A percentile compares a stretch with the other conserved stretches of the same genome.
Evolutionary conservation across 2,888 invertebrate species (phyloP).

Genomic region (Apodemia duryi): DNA sequence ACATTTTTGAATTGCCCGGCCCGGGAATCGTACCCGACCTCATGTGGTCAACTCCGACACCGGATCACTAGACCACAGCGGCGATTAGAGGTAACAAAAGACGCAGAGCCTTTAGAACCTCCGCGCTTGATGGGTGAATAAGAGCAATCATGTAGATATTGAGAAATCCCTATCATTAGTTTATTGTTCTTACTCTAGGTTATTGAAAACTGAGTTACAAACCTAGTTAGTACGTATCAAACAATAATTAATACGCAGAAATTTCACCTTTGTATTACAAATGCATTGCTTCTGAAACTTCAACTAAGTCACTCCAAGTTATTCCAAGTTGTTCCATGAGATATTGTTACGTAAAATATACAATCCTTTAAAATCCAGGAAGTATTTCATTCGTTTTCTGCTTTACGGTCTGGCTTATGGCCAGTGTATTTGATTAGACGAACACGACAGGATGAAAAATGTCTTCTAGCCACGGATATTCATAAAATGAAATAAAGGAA

Average conservation of each 20-base stretch:
- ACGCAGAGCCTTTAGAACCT: too few relatives aligned
- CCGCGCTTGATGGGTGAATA: too few relatives aligned
- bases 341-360: slow-evolving; percentile 27
- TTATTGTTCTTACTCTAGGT: neutral
- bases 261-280: slow-evolving; percentile 18
- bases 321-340: slow-evolving; percentile 23
- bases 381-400: slow-evolving; percentile 26
- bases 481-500: slow-evolving; percentile 1
- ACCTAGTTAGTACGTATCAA: neutral
- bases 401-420: slow-evolving; percentile 24
- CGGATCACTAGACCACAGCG: too few relatives aligned
- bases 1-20: too few relatives aligned
- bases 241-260: neutral
- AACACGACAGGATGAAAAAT: slow-evolving; percentile 25
- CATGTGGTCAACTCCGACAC: too few relatives aligned
- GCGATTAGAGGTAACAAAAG: too few relatives aligned
- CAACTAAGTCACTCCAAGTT: slow-evolving; percentile 37
- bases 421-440: slow-evolving; percentile 29
- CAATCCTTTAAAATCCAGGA: slow-evolving; percentile 28
- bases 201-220: neutral
- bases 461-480: slow-evolving; percentile 6
- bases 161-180: too few relatives aligned
- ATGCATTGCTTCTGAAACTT: slow-evolving; percentile 45
- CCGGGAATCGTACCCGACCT: too few relatives aligned
- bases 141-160: too few relatives aligned